Percentiles rank a stretch among this genome's conserved stretches.
Evolutionary conservation across 2,113 vertebrate species (phyloP).

Genomic region (Petroica traversi): DNA sequence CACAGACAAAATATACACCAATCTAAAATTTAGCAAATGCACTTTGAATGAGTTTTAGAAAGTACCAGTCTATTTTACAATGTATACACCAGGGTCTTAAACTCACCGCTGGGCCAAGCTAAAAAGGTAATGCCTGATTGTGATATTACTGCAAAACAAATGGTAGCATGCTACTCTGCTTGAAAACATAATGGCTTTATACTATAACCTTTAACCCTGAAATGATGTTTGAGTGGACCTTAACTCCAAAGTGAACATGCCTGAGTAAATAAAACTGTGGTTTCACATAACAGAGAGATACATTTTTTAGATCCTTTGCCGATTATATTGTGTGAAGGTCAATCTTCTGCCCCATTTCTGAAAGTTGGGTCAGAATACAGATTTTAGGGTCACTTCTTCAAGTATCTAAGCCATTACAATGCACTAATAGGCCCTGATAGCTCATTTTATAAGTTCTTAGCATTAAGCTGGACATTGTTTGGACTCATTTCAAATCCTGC

Average conservation of each 20-base stretch:
- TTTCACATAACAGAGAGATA: slow-evolving; percentile 78
- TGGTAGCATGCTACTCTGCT: slow-evolving; percentile 50
- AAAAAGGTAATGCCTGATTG: slow-evolving; percentile 58
- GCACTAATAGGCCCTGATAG: slow-evolving; percentile 75
- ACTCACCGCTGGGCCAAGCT: slow-evolving; percentile 31
- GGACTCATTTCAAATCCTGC: slow-evolving; percentile 59
- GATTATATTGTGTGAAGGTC: slow-evolving; percentile 74
- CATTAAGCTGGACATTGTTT: slow-evolving; percentile 64
- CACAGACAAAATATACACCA: background rate
- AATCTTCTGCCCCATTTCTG: slow-evolving; percentile 67
- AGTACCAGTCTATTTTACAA: background rate
- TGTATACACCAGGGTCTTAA: background rate
- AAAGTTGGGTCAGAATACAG: slow-evolving; percentile 72
- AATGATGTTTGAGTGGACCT: slow-evolving; percentile 71
- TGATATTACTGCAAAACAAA: slow-evolving; percentile 62
- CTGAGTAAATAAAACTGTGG: slow-evolving; percentile 77
- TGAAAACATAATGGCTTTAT: slow-evolving; percentile 72
- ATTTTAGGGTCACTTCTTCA: slow-evolving; percentile 75
- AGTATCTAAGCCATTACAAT: slow-evolving; percentile 76
- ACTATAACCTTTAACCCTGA: slow-evolving; percentile 68
- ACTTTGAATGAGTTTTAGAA: background rate
- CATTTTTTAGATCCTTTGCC: slow-evolving; percentile 81
- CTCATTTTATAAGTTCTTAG: slow-evolving; percentile 67
- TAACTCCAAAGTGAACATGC: slow-evolving; percentile 67
- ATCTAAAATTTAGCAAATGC: slow-evolving; percentile 14